Evolutionary conservation across 2,113 vertebrate species (phyloP), one percentile per base, ranked within the genome.

Genomic region (Psephotus haematonotus): DNA sequence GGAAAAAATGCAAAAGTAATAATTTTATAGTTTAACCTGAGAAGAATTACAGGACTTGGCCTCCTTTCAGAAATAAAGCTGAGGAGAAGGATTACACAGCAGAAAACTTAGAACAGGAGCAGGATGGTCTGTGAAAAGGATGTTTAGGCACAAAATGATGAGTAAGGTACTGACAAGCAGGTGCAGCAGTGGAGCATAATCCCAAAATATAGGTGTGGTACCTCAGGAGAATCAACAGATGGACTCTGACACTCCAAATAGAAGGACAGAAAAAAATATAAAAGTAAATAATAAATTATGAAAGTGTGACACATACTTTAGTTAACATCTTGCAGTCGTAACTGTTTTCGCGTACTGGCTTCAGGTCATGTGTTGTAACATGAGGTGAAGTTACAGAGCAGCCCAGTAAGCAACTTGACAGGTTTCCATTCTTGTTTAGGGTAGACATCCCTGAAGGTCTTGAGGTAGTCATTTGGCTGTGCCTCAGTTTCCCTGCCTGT

Each of bases 1-100:
- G 63, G 46, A 77, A 90, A 70, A 95, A 93, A 90, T 60, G 78
- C 20, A 44, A 14, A 92, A 95, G 44, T 33, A 93, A 41, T 85
- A 70, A 39, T 95, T 91, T 82, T 85, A 37, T 65, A 53, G 37
- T 55, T 96, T 85, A 78, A 31, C 44, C 79, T 79, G 23, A 46
- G 62, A 35, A 79, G 62, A 93, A 27, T 27, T 86, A 8, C 28
- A 47, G 24, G 31, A 46, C 46, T 81, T 82, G 78, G 13, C 52
- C 59, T 82, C 33, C 65, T 82, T 95, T 91, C 41, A 77, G 76
- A 93, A 93, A 35, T 17, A 70, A 65, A 86, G 8, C 0, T 76
- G 88, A 53, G 37, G 50, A 84, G 50, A 82, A 47, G 31, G 41
- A 79, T 82, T 90, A 37, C 24, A 33, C 6, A 37, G 31, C 43